A percentile compares a stretch with the other conserved stretches of the same genome.
Conservation (phyloP, 2,797 vertebrate species). For the Sebastes steindachneri region DNA sequence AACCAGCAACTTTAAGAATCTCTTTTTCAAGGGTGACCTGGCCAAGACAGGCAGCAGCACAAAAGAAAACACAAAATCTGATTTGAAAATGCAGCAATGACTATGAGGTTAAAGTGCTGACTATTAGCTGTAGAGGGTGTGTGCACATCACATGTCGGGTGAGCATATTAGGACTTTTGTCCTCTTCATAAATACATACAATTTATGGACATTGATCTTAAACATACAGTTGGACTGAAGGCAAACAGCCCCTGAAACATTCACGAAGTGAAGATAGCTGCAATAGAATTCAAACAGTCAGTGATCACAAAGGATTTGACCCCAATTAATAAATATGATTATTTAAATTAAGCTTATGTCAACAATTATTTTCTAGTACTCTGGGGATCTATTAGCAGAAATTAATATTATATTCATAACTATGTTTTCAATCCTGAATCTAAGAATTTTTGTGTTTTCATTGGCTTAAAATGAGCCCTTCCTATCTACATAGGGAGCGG, state of each 20-base stretch:
- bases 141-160: not conserved
- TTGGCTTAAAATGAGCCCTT: no score
- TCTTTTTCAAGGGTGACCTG: no score
- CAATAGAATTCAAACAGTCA: not conserved
- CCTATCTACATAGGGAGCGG: no score
- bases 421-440: no score
- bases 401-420: no score
- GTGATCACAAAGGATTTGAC: not conserved
- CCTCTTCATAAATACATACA: not conserved
- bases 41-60: no score
- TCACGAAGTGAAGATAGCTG: not conserved
- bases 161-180: not conserved
- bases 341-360: not conserved
- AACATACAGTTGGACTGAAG: not conserved
- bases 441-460: accelerated
- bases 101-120: not conserved
- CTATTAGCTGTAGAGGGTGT: not conserved
- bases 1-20: no score
- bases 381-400: no score
- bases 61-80: no score
- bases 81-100: not conserved
- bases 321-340: not conserved
- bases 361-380: not conserved
- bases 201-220: not conserved
- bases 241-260: not conserved